phyloP scores from a whole-genome alignment of 2,113 vertebrate genomes.

The Pycnonotus jocosus region DNA sequence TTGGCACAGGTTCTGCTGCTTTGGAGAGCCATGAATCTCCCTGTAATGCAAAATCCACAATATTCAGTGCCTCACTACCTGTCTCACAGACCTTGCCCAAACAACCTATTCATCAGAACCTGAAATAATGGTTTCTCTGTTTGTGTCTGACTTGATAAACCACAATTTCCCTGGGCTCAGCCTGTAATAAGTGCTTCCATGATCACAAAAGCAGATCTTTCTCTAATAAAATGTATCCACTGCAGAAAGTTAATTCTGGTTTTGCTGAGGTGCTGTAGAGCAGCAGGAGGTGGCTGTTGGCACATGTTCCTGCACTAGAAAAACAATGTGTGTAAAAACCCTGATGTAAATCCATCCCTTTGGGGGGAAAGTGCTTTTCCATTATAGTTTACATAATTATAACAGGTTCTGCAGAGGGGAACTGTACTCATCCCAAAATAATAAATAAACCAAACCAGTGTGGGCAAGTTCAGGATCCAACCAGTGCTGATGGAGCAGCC shows the following conservation, averaged over 20 bases:
- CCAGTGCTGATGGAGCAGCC: not conserved
- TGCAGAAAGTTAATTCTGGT: not conserved
- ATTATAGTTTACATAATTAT: not conserved
- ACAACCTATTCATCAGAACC: not conserved
- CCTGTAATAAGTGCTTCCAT: not conserved
- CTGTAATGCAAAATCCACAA: not conserved
- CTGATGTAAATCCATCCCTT: slow-evolving; percentile 9
- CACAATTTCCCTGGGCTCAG: not conserved
- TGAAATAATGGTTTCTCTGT: not conserved
- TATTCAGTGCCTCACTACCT: not conserved
- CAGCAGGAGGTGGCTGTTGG: slow-evolving; percentile 12
- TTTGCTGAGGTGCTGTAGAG: not conserved
- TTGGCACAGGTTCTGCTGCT: not conserved
- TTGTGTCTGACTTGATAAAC: not conserved
- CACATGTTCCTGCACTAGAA: not conserved
- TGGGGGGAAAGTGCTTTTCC: slow-evolving; percentile 3
- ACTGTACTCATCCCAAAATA: not conserved
- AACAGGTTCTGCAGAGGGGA: not conserved
- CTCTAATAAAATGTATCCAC: not conserved
- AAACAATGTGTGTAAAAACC: not conserved
- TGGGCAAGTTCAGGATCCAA: not conserved
- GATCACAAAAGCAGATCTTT: slow-evolving; percentile 12
- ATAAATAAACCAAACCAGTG: slow-evolving; percentile 31
- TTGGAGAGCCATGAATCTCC: not conserved
- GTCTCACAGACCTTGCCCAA: not conserved